These are phyloP conservation scores for Danio kyathit DNA, from an alignment of 2,797 vertebrate genomes.

Conservation along the genomic window DNA sequence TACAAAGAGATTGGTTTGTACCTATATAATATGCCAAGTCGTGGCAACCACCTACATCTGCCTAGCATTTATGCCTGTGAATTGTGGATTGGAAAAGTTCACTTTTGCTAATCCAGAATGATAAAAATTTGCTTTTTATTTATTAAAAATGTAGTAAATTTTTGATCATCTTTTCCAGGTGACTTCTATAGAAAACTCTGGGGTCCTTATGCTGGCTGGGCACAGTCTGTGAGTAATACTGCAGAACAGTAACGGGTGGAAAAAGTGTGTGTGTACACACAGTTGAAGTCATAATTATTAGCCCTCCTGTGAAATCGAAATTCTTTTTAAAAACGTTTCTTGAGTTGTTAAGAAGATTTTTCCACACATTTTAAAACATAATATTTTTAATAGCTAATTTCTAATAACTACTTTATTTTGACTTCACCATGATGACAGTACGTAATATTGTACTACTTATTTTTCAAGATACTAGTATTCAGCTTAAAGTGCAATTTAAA, in stretches of 20 bases:
- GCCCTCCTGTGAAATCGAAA: not conserved
- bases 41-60: not conserved
- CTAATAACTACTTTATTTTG: too few relatives aligned
- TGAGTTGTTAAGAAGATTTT: not conserved
- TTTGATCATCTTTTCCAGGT: slow-evolving; percentile 72
- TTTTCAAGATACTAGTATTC: too few relatives aligned
- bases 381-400: too few relatives aligned
- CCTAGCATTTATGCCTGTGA: not conserved
- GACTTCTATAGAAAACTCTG: slow-evolving; percentile 86
- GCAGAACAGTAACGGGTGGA: not conserved
- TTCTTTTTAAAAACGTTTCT: not conserved
- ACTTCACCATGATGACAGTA: too few relatives aligned
- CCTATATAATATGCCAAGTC: not conserved
- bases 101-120: not conserved
- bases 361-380: too few relatives aligned
- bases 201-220: slow-evolving; percentile 91
- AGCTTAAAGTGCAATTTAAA: too few relatives aligned
- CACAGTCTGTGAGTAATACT: slow-evolving; percentile 79
- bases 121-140: too few relatives aligned
- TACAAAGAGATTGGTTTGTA: slow-evolving; percentile 88
- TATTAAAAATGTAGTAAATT: too few relatives aligned
- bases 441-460: too few relatives aligned
- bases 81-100: not conserved
- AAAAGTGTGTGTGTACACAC: too few relatives aligned
- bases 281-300: too few relatives aligned